Percentiles rank a stretch among this genome's conserved stretches.
Evolutionary conservation across 1,140 invertebrate species (phyloP).

Genomic region (Lithobius niger): DNA sequence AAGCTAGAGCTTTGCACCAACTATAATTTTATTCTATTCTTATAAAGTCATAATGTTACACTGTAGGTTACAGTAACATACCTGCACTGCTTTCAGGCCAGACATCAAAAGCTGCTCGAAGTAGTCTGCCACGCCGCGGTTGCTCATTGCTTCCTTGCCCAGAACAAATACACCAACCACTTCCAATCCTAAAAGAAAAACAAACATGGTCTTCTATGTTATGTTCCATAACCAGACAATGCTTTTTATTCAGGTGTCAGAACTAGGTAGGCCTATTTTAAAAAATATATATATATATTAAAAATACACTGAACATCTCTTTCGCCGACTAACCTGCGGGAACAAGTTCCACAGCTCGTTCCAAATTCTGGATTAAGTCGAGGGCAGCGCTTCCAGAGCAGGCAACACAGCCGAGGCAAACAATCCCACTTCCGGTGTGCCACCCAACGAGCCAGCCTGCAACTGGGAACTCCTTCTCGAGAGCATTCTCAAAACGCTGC

Average conservation of each 20-base stretch:
- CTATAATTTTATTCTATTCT: too few species aligned
- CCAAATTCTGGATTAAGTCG: background rate
- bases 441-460: background rate
- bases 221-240: too few species aligned
- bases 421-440: background rate
- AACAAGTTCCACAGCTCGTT: background rate
- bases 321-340: background rate
- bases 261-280: too few species aligned
- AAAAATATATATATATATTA: too few species aligned
- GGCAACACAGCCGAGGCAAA: background rate
- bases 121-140: background rate
- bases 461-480: background rate
- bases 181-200: background rate
- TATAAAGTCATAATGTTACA: too few species aligned
- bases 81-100: background rate
- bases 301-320: background rate
- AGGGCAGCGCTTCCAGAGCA: background rate
- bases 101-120: background rate
- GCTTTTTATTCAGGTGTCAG: too few species aligned
- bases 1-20: too few species aligned
- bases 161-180: background rate
- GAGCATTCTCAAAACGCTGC: background rate
- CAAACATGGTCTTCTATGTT: too few species aligned
- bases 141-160: background rate
- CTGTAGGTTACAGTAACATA: too few species aligned